phyloP scores from a whole-genome alignment of 2,797 vertebrate species.

The Cryptoblepharus egeriae region DNA sequence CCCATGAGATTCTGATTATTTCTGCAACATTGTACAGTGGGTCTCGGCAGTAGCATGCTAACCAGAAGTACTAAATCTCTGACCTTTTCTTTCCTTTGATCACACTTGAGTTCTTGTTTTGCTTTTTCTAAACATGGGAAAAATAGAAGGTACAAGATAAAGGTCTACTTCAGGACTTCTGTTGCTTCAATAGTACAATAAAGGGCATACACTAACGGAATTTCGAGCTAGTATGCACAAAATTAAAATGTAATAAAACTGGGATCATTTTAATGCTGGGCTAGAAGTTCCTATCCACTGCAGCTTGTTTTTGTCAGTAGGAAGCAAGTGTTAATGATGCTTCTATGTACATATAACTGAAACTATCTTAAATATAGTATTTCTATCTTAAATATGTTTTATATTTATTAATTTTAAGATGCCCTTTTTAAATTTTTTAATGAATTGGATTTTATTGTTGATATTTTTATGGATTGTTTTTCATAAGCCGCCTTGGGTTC shows the following conservation, averaged over 20 bases:
- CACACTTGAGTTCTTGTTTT: slow-evolving; percentile 7
- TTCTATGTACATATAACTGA: not conserved
- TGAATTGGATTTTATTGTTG: no score
- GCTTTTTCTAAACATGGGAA: slow-evolving; percentile 5
- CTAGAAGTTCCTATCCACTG: not conserved
- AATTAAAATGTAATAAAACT: not conserved
- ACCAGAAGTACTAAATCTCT: slow-evolving; percentile 25
- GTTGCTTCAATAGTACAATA: not conserved
- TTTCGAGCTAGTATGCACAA: slow-evolving; percentile 31
- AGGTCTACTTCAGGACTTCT: not conserved
- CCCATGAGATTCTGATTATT: slow-evolving; percentile 30
- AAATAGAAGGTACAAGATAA: slow-evolving; percentile 6
- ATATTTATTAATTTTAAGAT: no score
- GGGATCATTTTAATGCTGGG: not conserved
- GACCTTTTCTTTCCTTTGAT: not conserved
- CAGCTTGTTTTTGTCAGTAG: not conserved
- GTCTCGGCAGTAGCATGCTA: slow-evolving; percentile 31
- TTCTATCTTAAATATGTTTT: not conserved
- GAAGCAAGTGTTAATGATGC: not conserved
- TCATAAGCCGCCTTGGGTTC: no score
- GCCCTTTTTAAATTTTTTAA: no score
- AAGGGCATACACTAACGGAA: slow-evolving; percentile 17
- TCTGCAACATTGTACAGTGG: slow-evolving; percentile 19
- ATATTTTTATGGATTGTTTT: no score
- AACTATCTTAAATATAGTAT: not conserved